These are phyloP conservation scores for Xestia ashworthii DNA, from an alignment of 2,888 invertebrate genomes.

Conservation along the genomic window DNA sequence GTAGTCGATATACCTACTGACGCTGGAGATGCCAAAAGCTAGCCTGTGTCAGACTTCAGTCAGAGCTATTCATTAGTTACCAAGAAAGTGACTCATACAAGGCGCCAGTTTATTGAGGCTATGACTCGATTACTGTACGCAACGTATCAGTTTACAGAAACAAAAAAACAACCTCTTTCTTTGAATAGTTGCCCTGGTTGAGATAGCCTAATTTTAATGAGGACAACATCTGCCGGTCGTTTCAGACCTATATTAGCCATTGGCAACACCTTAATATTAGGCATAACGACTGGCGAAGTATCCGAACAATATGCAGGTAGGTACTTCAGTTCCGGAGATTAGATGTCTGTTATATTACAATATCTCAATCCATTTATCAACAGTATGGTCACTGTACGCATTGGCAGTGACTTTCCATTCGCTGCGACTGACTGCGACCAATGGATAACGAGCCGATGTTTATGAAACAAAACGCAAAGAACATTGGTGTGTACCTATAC, in stretches of 20 bases:
- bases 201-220: conserved; percentile 25
- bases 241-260: neutral
- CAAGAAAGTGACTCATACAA: conserved; percentile 2
- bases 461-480: conserved; percentile 82
- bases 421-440: conserved; percentile 60
- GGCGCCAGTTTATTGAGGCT: conserved; percentile 13
- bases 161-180: conserved; percentile 20
- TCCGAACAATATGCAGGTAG: conserved; percentile 1
- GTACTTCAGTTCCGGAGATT: conserved; percentile 21
- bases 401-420: conserved; percentile 79
- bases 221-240: neutral
- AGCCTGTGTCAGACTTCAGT: too few relatives aligned
- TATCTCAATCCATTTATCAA: conserved; percentile 52
- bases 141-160: conserved; percentile 20
- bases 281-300: neutral
- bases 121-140: neutral
- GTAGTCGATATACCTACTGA: neutral
- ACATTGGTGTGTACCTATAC: conserved; percentile 56
- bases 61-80: neutral
- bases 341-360: conserved; percentile 46
- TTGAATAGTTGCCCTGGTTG: neutral
- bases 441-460: conserved; percentile 80
- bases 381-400: conserved; percentile 43
- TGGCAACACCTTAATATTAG: neutral
- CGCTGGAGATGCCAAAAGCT: neutral